Conservation (phyloP, 2,797 vertebrate species). For the Lycodopsis pacificus region DNA sequence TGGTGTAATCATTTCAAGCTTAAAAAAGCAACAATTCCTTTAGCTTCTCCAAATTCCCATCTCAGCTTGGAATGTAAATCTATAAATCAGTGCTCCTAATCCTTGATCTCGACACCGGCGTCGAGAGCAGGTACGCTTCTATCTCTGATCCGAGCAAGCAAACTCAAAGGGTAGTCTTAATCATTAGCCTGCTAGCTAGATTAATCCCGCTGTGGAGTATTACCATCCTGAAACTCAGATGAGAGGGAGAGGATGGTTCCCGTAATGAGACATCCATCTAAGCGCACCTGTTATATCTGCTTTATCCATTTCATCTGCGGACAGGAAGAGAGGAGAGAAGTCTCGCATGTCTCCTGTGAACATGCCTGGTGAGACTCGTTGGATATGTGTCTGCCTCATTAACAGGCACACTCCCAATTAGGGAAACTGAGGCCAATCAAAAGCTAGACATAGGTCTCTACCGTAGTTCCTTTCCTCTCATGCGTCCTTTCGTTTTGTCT, state of each 20-base stretch:
- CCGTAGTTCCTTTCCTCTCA: slow-evolving; percentile 14
- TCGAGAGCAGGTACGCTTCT: slow-evolving; percentile 26
- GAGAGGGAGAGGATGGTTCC: slow-evolving; percentile 57
- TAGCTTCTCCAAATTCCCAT: slow-evolving; percentile 31
- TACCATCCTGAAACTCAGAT: slow-evolving; percentile 60
- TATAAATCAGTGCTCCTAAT: slow-evolving; percentile 42
- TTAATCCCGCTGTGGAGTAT: slow-evolving; percentile 61
- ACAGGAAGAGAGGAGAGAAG: slow-evolving; percentile 24
- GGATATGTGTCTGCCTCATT: slow-evolving; percentile 63
- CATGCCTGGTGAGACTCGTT: slow-evolving; percentile 53
- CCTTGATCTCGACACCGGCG: slow-evolving; percentile 45
- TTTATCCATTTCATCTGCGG: slow-evolving; percentile 62
- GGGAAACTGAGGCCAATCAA: slow-evolving; percentile 54
- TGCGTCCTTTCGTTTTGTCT: neutral
- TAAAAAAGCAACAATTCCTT: slow-evolving; percentile 16
- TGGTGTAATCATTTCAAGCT: neutral
- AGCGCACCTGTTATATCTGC: slow-evolving; percentile 67
- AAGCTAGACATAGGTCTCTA: slow-evolving; percentile 33
- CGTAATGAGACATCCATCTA: slow-evolving; percentile 69
- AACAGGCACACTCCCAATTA: slow-evolving; percentile 70
- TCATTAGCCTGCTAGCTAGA: slow-evolving; percentile 63
- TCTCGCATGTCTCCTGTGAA: slow-evolving; percentile 50
- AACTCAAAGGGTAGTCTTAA: slow-evolving; percentile 59
- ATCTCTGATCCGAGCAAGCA: slow-evolving; percentile 54
- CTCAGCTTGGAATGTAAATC: slow-evolving; percentile 41